Evolutionary conservation across 1,140 invertebrate species (phyloP).

Genomic region (Drosophila eugracilis): DNA sequence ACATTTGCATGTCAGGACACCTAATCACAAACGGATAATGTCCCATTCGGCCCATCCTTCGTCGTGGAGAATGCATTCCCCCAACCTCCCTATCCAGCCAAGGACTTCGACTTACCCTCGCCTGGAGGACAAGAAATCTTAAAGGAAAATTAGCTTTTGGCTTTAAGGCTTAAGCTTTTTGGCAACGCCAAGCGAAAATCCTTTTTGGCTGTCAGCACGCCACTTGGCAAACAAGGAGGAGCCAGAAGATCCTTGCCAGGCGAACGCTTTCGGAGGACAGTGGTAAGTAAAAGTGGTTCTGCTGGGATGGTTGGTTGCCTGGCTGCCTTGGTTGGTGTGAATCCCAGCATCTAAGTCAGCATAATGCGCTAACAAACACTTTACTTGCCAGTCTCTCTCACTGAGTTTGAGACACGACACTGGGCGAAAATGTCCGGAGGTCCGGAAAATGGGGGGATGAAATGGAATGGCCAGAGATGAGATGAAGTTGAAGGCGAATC

Average conservation of each 20-base stretch:
- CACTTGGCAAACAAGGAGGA: slow-evolving; percentile 76
- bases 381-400: slow-evolving; percentile 61
- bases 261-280: slow-evolving; percentile 35
- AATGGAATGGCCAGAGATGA: slow-evolving; percentile 7
- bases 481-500: slow-evolving; percentile 31
- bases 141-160: slow-evolving; percentile 82
- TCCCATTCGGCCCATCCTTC: slow-evolving; percentile 28
- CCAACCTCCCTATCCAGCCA: too few relatives aligned
- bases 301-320: neutral
- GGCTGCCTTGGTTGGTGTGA: slow-evolving; percentile 50
- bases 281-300: slow-evolving; percentile 78
- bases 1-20: slow-evolving; percentile 79
- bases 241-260: slow-evolving; percentile 28
- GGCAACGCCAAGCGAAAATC: slow-evolving; percentile 77
- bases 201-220: slow-evolving; percentile 82
- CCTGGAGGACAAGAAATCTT: slow-evolving; percentile 63
- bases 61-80: slow-evolving; percentile 57
- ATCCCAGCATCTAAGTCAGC: slow-evolving; percentile 75
- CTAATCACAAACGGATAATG: slow-evolving; percentile 83
- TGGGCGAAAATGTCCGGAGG: slow-evolving; percentile 28
- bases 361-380: slow-evolving; percentile 82
- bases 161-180: slow-evolving; percentile 83
- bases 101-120: slow-evolving; percentile 29
- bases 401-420: slow-evolving; percentile 48
- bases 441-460: too few relatives aligned